phyloP scores from a whole-genome alignment of 2,888 invertebrate species.

The Gryllus longicercus region DNA sequence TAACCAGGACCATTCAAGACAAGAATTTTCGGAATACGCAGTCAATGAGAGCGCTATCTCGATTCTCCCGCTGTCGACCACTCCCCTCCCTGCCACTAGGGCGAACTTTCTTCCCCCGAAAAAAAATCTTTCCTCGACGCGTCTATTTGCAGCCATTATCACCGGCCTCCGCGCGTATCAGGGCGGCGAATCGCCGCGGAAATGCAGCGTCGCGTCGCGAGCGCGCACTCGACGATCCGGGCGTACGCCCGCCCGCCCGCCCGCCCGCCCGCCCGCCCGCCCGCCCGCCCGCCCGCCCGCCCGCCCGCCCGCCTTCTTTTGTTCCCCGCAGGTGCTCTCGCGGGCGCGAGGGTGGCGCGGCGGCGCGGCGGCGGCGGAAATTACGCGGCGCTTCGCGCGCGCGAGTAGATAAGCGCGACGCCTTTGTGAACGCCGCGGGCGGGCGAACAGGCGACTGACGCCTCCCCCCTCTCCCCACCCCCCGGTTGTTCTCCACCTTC shows the following conservation, averaged over 20 bases:
- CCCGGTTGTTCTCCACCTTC: not conserved
- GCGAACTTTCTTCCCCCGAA: too few species aligned
- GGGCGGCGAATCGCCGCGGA: not conserved
- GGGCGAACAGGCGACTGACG: not conserved
- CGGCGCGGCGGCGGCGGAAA: not conserved
- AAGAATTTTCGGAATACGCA: too few species aligned
- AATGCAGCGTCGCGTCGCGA: not conserved
- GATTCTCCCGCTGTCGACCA: too few species aligned
- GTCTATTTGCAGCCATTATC: conserved; percentile 17
- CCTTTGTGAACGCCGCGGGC: conserved; percentile 17
- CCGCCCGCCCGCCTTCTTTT: not conserved
- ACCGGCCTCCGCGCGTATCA: not conserved
- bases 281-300: too few species aligned
- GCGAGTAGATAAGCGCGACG: conserved; percentile 6
- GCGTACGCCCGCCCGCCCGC: not conserved
- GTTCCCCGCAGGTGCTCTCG: not conserved
- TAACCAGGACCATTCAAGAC: too few species aligned
- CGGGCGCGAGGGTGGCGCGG: not conserved
- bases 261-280: too few species aligned
- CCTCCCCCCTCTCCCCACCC: not conserved
- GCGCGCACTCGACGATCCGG: not conserved
- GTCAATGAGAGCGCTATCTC: too few species aligned
- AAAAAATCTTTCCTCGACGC: not conserved
- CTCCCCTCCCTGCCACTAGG: too few species aligned
- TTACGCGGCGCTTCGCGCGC: not conserved